Percentiles rank a stretch among this genome's conserved stretches.
Evolutionary conservation across 1,140 invertebrate genomes (phyloP).

Genomic region (Neodiprion fabricii): DNA sequence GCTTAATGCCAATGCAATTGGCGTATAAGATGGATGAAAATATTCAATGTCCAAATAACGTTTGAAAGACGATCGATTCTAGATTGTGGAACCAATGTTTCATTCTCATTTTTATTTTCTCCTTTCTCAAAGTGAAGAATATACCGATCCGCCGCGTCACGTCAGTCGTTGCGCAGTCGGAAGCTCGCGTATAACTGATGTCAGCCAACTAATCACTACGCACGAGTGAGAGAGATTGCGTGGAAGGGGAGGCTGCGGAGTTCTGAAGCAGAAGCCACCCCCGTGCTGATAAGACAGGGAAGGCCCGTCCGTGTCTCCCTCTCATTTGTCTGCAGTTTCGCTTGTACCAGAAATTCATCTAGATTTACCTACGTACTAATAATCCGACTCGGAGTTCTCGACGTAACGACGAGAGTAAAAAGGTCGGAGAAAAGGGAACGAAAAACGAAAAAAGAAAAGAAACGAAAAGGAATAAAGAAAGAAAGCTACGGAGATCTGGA

Average conservation of each 20-base stretch:
- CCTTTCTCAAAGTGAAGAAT: too few species aligned
- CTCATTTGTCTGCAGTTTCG: background rate
- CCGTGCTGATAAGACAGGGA: background rate
- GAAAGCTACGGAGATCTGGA: too few species aligned
- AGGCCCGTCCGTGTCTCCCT: background rate
- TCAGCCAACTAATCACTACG: conserved; percentile 5
- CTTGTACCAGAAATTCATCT: background rate
- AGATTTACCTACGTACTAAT: background rate
- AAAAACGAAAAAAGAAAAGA: too few species aligned
- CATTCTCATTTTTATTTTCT: too few species aligned
- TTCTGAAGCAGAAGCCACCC: background rate
- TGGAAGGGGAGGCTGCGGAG: background rate
- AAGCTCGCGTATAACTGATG: background rate
- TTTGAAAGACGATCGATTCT: too few species aligned
- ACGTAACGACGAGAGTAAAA: background rate
- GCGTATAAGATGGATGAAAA: too few species aligned
- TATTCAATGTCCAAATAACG: too few species aligned
- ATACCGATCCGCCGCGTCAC: too few species aligned
- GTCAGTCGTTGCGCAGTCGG: background rate
- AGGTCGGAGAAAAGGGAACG: background rate
- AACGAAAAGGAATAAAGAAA: too few species aligned
- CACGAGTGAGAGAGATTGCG: conserved; percentile 1
- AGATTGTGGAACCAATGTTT: too few species aligned
- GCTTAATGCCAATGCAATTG: too few species aligned
- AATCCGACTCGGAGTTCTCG: background rate